Conservation (phyloP, 2,888 invertebrate species). For the Electrophaes corylata region DNA sequence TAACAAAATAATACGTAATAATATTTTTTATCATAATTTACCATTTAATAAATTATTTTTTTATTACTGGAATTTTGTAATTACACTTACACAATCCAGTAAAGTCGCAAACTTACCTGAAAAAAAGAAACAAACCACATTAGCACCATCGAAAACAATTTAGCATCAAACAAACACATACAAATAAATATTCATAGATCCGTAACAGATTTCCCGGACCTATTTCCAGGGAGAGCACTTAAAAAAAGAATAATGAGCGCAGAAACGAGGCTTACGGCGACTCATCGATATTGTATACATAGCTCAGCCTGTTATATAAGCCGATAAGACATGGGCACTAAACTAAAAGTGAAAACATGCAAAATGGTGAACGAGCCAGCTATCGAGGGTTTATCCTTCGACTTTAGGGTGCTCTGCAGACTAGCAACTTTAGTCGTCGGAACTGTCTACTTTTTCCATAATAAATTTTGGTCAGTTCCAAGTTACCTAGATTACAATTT, state of each 20-base stretch:
- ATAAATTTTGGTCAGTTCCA: no score
- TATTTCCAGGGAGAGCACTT: slow-evolving; percentile 39
- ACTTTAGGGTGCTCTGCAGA: no score
- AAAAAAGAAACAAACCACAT: slow-evolving; percentile 2
- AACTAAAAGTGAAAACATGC: neutral
- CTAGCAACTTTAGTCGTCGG: no score
- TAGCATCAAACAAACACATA: slow-evolving; percentile 24
- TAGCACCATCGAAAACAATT: slow-evolving; percentile 28
- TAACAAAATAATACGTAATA: no score
- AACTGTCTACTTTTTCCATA: no score
- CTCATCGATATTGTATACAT: slow-evolving; percentile 54
- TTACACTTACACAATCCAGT: slow-evolving; percentile 4
- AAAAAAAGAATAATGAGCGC: slow-evolving; percentile 57
- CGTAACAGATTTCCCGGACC: slow-evolving; percentile 34
- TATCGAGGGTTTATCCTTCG: no score
- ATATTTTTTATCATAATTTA: no score
- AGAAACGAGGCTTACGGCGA: slow-evolving; percentile 47
- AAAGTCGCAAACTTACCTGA: slow-evolving; percentile 4
- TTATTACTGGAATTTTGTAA: neutral
- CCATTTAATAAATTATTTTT: no score
- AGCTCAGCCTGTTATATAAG: slow-evolving; percentile 1
- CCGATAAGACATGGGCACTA: slow-evolving; percentile 4
- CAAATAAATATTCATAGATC: slow-evolving; percentile 38
- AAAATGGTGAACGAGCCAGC: neutral
- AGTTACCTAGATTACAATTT: no score